Percentiles rank a stretch among this genome's conserved stretches.
phyloP scores from a whole-genome alignment of 1,140 invertebrate genomes.

The Drosophila arizonae region DNA sequence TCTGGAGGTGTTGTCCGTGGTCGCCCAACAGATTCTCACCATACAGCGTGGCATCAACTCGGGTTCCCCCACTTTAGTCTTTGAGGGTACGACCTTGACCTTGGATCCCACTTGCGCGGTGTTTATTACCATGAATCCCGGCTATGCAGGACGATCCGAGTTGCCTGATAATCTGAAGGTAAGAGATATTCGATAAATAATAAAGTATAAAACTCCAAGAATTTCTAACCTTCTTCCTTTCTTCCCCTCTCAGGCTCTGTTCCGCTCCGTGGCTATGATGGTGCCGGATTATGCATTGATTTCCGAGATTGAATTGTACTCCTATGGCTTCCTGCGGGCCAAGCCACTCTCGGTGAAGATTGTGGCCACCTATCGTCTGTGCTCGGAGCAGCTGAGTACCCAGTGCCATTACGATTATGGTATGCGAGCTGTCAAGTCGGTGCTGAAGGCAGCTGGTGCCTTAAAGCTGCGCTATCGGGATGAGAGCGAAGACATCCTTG shows the following conservation, averaged over 20 bases:
- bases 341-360: conserved; percentile 96
- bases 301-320: conserved; percentile 96
- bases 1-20: conserved; percentile 94
- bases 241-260: conserved; percentile 87
- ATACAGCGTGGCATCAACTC: conserved; percentile 91
- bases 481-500: conserved; percentile 91
- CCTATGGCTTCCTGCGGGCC: conserved; percentile 95
- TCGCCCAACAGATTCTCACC: conserved; percentile 94
- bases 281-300: conserved; percentile 98
- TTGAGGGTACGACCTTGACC: conserved; percentile 94
- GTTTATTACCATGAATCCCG: conserved; percentile 98
- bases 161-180: conserved; percentile 97
- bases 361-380: conserved; percentile 95
- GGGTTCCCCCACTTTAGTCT: conserved; percentile 88
- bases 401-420: conserved; percentile 99
- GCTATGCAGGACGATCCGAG: conserved; percentile 95
- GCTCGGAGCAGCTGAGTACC: conserved; percentile 96
- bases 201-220: too few species aligned
- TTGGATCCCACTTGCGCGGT: conserved; percentile 96
- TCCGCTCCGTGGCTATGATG: conserved; percentile 99
- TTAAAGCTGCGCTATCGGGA: conserved; percentile 95
- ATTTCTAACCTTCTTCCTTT: not conserved
- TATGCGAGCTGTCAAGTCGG: conserved; percentile 94
- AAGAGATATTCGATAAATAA: not conserved
- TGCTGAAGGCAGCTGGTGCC: conserved; percentile 94